phyloP scores from a whole-genome alignment of 2,797 vertebrate genomes.

The Oreortyx pictus region DNA sequence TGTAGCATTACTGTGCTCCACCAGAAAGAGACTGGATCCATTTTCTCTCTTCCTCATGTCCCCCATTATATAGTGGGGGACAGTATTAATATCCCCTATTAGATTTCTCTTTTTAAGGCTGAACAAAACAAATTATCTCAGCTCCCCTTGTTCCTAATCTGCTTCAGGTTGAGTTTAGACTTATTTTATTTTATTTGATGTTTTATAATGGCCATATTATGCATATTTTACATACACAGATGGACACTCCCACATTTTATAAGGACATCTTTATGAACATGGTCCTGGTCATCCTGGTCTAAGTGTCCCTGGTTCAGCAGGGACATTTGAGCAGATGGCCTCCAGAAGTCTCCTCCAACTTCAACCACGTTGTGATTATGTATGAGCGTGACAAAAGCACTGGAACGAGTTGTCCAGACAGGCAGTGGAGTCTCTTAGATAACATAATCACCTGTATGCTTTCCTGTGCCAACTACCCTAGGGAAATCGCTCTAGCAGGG shows the following conservation, averaged over 20 bases:
- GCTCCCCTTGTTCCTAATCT: neutral
- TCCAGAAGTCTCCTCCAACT: neutral
- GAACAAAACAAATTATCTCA: neutral
- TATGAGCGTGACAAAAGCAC: too few relatives aligned
- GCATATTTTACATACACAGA: rapidly evolving
- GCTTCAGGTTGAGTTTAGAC: neutral
- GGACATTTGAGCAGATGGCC: neutral
- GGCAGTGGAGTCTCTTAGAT: too few relatives aligned
- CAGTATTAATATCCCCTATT: neutral
- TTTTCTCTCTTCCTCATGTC: neutral
- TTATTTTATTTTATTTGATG: neutral
- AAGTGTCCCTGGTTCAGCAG: neutral
- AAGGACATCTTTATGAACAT: neutral
- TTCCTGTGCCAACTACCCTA: too few relatives aligned
- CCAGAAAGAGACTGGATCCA: neutral
- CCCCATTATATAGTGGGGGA: neutral
- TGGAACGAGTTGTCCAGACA: too few relatives aligned
- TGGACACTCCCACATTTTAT: rapidly evolving
- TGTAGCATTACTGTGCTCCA: neutral
- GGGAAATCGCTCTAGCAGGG: neutral
- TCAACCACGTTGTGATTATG: neutral
- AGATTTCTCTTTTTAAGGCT: neutral
- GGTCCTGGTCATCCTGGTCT: neutral
- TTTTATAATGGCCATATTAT: neutral
- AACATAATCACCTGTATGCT: too few relatives aligned